Base-by-base conservation (phyloP, 2,797 vertebrate species). In the Chaunax sp. region DNA sequence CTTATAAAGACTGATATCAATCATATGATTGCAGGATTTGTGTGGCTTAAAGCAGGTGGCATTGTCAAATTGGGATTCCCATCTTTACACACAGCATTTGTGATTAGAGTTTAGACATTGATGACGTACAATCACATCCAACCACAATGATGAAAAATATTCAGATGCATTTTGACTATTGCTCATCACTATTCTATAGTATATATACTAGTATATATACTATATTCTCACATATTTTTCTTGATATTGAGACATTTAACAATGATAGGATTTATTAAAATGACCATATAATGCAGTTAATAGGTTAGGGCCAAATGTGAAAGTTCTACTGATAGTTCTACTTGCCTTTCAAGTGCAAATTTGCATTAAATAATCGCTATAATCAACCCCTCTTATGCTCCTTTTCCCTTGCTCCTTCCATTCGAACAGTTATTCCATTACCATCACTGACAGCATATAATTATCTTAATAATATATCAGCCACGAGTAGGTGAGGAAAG, bases 401-500 rank as follows among this genome's bases (percentile, higher is more conserved):
- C 13, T 9, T 47, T 55, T 59, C 3, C 23, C 26, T 35, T 44
- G 11, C 15, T 30, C 14, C 51, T 28, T 22, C 12, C 0, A 28
- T 22, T 54, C 19, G 30, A 23, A 37, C 50, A 33, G 13, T 25
- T 33, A 1, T 46, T 18, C 12, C 19, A 6, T 23, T 57, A 4
- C 15, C 16, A 46, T 23, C 25, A 41, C 18, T 60, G 35, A 1
- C 18, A 45, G 20, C n/a, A n/a, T 28, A 19, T 35, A 1, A 44
- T 53, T 63, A 37, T 16, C 15, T 63, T 44, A 68, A 63, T 69
- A 44, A 67, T 28, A 64, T 13, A 64, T 19, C 18, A 56, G 23
- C 15, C 28, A 61, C 43, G 6, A 19, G 67, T 66, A 25, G 67
- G 46, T 11, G 6, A 44, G 33, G 5, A 61, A 64, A 62, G 30